Evolutionary conservation across 2,888 invertebrate genomes (phyloP), one percentile per base, ranked within the genome.

Genomic region (Agapetus fuscipes): DNA sequence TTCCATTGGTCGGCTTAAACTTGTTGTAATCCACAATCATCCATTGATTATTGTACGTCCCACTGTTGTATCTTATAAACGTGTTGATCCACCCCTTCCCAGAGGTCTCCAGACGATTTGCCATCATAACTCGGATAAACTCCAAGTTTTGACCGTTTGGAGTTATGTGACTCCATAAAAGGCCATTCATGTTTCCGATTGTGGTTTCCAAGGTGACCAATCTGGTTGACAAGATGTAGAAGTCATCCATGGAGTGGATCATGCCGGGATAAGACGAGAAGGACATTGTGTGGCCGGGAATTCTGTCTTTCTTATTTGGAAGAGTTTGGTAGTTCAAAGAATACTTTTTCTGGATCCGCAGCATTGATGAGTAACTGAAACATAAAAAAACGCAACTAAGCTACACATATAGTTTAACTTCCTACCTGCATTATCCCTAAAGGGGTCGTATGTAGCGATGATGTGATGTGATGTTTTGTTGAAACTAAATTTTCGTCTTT

Each of bases 21-120:
- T 63, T 62, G 13, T 78, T 78, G 60, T 80, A 83, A 59, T 83
- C 79, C 14, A 83, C 68, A 38, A 72, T 61, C 68, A 62, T 80
- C 81, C 82, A 83, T 55, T 83, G 80, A 55, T 83, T 83, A 57
- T 83, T 83, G 61, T 83, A 80, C 24, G 82, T 83, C 43, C 83
- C 83, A 54, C 80, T 80, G 62, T 83, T 83, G 58, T 72, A 69
- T 20, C 56, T 54, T 7, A 61, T 51, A 58, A 82, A 82, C 7
- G 70, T 56, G 1, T 66, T 53, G 7, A 66, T 64, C 83, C 83
- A 83, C 47, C 72, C 64, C 25, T 57, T 46, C 5, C 79, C 82
- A 48, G 56, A 57, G 7, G 54, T 56, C 2, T 81, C 77, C 48
- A 83, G 54, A 3, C 82, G 64, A 55, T 79, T 83, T 4, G 83